These are phyloP conservation scores for Tricholaema leucomelas DNA, from an alignment of 2,113 vertebrate species.

Conservation along the genomic window DNA sequence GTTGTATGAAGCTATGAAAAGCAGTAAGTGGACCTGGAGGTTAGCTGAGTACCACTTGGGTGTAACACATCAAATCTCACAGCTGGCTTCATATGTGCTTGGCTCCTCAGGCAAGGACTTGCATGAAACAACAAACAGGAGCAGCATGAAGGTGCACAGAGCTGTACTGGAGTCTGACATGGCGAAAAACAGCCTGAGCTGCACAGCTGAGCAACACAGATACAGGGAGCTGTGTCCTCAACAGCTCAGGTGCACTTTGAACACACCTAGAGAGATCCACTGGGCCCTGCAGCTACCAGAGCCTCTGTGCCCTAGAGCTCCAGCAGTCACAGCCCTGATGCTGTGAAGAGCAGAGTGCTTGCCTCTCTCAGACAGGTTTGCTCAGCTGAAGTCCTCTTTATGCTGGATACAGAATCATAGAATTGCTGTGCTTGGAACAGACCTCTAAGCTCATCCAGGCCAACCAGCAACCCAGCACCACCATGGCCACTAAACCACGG, in stretches of 20 bases:
- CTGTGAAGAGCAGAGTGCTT: not conserved
- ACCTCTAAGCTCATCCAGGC: too few species aligned
- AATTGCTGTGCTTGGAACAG: too few species aligned
- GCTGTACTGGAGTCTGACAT: not conserved
- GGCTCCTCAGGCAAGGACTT: not conserved
- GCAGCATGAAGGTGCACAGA: not conserved
- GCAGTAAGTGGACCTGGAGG: not conserved
- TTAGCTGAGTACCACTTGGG: not conserved
- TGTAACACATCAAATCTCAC: not conserved
- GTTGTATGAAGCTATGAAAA: not conserved
- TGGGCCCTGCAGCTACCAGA: slow-evolving; percentile 14
- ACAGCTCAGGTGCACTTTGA: slow-evolving; percentile 21
- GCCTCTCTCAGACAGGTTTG: not conserved
- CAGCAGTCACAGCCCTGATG: not conserved
- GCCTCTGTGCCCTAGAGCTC: slow-evolving; percentile 17
- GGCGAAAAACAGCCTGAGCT: slow-evolving; percentile 8
- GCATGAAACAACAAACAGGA: not conserved
- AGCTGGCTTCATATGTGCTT: fast-evolving
- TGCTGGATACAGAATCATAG: not conserved
- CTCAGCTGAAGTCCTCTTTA: not conserved
- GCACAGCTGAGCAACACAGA: not conserved
- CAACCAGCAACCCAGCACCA: too few species aligned
- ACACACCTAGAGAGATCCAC: slow-evolving; percentile 8
- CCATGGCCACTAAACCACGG: too few species aligned
- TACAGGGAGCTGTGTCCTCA: not conserved